These are phyloP conservation scores for Jaculus jaculus DNA, from an alignment of 2,113 vertebrate genomes.

Conservation along the genomic window DNA sequence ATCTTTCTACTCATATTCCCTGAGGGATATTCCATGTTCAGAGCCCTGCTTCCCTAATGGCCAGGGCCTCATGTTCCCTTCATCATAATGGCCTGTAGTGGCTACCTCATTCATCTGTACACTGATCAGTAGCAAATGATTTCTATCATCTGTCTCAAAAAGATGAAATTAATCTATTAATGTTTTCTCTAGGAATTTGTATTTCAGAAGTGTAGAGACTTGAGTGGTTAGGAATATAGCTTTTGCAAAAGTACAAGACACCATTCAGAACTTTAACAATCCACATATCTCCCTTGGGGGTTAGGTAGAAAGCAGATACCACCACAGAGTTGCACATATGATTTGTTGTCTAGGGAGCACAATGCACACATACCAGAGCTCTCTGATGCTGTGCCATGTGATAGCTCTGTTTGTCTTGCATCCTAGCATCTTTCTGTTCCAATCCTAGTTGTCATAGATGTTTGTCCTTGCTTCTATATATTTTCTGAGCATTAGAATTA, in stretches of 20 bases:
- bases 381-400: accelerated
- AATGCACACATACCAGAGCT: background rate
- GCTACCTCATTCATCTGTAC: background rate
- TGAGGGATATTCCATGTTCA: background rate
- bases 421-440: background rate
- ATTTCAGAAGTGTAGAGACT: background rate
- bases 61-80: background rate
- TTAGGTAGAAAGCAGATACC: too few species aligned
- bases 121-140: background rate
- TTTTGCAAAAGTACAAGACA: background rate
- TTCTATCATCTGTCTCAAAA: slow-evolving; percentile 9
- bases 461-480: background rate
- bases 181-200: slow-evolving; percentile 6
- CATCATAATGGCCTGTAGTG: background rate
- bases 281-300: background rate
- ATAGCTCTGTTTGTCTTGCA: background rate
- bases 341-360: background rate
- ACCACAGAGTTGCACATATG: background rate
- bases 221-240: background rate
- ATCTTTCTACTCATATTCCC: background rate
- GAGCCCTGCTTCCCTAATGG: background rate
- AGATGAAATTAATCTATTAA: background rate
- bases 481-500: slow-evolving; percentile 1
- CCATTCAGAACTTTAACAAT: background rate
- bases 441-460: background rate